Percentiles rank a stretch among this genome's conserved stretches.
phyloP scores from a whole-genome alignment of 2,888 invertebrate genomes.

The Leistus spinibarbis region DNA sequence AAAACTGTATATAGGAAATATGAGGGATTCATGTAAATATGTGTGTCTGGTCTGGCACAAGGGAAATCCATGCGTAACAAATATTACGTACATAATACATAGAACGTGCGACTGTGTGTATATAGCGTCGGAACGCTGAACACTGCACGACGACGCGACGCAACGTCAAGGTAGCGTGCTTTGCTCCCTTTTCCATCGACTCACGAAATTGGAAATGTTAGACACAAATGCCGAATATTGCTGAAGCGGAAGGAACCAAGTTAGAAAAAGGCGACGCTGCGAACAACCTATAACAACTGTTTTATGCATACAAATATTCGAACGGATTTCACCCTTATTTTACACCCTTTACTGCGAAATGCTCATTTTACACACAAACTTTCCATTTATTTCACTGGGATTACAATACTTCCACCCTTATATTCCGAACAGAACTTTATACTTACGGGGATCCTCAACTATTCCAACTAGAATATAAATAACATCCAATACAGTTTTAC shows the following conservation, averaged over 20 bases:
- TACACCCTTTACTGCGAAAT: not conserved
- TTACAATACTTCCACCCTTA: too few species aligned
- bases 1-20: slow-evolving; percentile 18
- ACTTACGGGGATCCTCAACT: too few species aligned
- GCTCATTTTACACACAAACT: too few species aligned
- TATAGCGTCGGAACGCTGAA: not conserved
- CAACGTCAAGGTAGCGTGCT: too few species aligned
- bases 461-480: too few species aligned
- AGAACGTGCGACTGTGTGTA: not conserved
- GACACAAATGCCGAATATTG: not conserved
- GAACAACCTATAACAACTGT: not conserved
- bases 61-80: slow-evolving; percentile 37
- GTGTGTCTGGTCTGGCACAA: slow-evolving; percentile 25
- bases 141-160: too few species aligned
- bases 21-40: slow-evolving; percentile 34
- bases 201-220: slow-evolving; percentile 1
- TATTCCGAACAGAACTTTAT: too few species aligned
- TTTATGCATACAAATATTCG: not conserved
- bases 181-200: not conserved
- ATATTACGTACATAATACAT: slow-evolving; percentile 8
- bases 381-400: too few species aligned
- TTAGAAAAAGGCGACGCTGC: not conserved
- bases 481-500: too few species aligned
- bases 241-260: not conserved
- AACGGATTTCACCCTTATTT: not conserved